Conservation (phyloP, 1,140 invertebrate species). For the Zelostemma sp. region DNA sequence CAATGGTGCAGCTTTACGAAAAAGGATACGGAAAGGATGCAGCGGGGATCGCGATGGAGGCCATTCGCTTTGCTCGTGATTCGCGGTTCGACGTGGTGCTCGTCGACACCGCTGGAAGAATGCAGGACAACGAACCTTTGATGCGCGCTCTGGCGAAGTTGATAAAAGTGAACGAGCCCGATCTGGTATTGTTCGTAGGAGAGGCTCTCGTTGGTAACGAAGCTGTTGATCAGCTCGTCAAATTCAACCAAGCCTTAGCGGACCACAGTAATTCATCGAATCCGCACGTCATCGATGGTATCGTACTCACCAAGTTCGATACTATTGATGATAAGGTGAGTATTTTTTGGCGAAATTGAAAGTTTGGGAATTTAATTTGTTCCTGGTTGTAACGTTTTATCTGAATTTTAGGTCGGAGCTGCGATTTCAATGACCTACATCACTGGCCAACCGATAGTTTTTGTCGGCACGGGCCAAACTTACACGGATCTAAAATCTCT, state of each 20-base stretch:
- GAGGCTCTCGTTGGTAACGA: slow-evolving; percentile 99
- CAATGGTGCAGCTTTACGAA: slow-evolving; percentile 96
- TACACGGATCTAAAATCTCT: slow-evolving; percentile 98
- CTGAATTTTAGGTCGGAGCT: slow-evolving; percentile 87
- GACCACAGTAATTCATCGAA: slow-evolving; percentile 86
- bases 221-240: slow-evolving; percentile 98
- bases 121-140: slow-evolving; percentile 99
- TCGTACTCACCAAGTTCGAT: slow-evolving; percentile 98
- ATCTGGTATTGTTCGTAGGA: slow-evolving; percentile 98
- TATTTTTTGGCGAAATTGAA: too few species aligned
- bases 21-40: slow-evolving; percentile 99
- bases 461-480: slow-evolving; percentile 99
- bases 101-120: slow-evolving; percentile 97
- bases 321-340: slow-evolving; percentile 98
- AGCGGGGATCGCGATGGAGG: slow-evolving; percentile 97
- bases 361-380: too few species aligned
- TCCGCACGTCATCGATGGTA: slow-evolving; percentile 96
- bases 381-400: slow-evolving; percentile 23
- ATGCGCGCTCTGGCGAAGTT: slow-evolving; percentile 97
- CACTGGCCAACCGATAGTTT: slow-evolving; percentile 99
- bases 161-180: slow-evolving; percentile 91
- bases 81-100: slow-evolving; percentile 90
- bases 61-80: slow-evolving; percentile 90
- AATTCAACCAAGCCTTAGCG: slow-evolving; percentile 97
- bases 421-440: slow-evolving; percentile 99